Evolutionary conservation across 2,888 invertebrate genomes (phyloP), one percentile per base, ranked within the genome.

Genomic region (Scaptomyza cyrtandrae): DNA sequence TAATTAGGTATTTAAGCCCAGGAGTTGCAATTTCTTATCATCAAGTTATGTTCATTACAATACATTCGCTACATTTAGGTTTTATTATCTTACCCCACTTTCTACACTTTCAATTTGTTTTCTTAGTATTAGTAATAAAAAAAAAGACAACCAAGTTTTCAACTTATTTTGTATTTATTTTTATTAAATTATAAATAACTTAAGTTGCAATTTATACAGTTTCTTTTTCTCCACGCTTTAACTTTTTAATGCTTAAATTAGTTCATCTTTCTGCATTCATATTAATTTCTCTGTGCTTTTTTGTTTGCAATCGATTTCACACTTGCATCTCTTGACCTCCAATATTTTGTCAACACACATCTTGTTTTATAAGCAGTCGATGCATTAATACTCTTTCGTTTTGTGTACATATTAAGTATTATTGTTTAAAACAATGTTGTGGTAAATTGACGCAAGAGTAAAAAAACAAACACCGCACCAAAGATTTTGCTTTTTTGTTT

Each of bases 131-230:
- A 49, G 19, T 35, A 35, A 10, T 37, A 39, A 6, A 11, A 46
- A 72, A 72, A 44, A 37, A 24, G 7, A 39, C n/a, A 10, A 39
- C n/a, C n/a, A 27, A 11, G 24, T 56, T 69, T 71, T 70, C 71
- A 72, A 78, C 88, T 84, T 86, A 74, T 83, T 83, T 80, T 81
- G 61, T 86, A 84, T 90, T 69, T 80, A 83, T 56, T 84, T 90
- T 90, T 88, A 89, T 91, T 91, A 90, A 91, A 90, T 91, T 91
- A 91, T 91, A 91, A 91, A 91, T 91, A 91, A 91, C 91, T 91
- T 91, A 90, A 87, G 80, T 89, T 90, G 71, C 88, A 86, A 90
- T 89, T 83, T 90, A 89, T 91, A 89, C 86, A 87, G 85, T 89
- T 73, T 67, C 62, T 58, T 55, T 62, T 54, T 62, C 72, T 75